phyloP scores from a whole-genome alignment of 92 coral and sea anemone genomes.

The Paramuricea clavata region DNA sequence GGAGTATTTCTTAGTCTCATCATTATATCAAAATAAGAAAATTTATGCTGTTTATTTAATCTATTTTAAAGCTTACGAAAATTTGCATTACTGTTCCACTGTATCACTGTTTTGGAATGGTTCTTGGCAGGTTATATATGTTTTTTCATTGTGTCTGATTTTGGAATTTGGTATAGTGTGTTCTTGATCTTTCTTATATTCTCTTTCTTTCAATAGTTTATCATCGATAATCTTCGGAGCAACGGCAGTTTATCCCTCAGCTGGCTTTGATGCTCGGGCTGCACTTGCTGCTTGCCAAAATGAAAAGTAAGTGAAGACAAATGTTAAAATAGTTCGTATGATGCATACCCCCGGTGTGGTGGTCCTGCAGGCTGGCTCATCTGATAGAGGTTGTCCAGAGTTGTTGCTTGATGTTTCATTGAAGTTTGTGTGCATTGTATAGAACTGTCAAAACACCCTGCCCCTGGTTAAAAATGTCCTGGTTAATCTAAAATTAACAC shows the following conservation, averaged over 20 bases:
- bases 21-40: no score
- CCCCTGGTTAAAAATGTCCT: no score
- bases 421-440: no score
- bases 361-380: no score
- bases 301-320: slow-evolving; percentile 78
- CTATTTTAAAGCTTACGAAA: slow-evolving; percentile 69
- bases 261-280: slow-evolving; percentile 89
- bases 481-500: no score
- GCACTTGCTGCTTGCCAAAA: slow-evolving; percentile 80
- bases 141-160: not conserved
- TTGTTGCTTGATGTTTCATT: no score
- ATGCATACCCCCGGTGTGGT: no score
- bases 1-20: no score
- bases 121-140: slow-evolving; percentile 83
- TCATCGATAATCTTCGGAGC: slow-evolving; percentile 78
- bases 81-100: slow-evolving; percentile 95
- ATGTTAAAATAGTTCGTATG: no score
- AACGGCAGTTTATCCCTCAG: slow-evolving; percentile 91
- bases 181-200: not conserved
- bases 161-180: not conserved
- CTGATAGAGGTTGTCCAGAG: no score
- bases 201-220: slow-evolving; percentile 59
- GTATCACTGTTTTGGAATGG: slow-evolving; percentile 99
- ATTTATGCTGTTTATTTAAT: not conserved
- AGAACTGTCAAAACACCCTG: no score